Evolutionary conservation across 2,797 vertebrate species (phyloP), one percentile per base, ranked within the genome.

Genomic region (Rhynchonycteris naso): DNA sequence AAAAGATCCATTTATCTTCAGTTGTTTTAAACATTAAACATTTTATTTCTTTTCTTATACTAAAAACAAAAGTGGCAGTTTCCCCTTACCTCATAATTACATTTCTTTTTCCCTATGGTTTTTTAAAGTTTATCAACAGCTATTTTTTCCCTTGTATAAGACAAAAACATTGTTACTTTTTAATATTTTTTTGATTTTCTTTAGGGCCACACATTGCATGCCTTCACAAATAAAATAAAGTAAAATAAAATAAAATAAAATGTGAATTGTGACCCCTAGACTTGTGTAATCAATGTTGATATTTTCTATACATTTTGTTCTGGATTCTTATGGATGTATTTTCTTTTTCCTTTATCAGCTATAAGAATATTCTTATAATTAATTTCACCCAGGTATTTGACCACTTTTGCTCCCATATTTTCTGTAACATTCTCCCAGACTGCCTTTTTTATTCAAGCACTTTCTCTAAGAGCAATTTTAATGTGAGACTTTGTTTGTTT

Each of bases 381-480:
- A 78, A 75, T 9, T 82, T 69, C 30, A 65, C 28, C 26, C 15
- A 63, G 12, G 15, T 65, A 7, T 63, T 74, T 89, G 85, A 26
- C 28, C 26, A 21, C 2, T 88, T 93, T 56, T 85, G 63, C 56
- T 86, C 54, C 19, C 18, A n/a, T 24, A 18, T 61, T 85, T 88
- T 90, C 74, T 50, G 19, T 10, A 43, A 3, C 59, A 30, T 76
- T 61, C 10, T 86, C 21, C 13, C 13, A 43, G 52, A 28, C 47
- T 88, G 11, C 26, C 14, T 10, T 91, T 90, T 89, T 78, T 3
- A 78, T 78, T 90, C 89, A 21, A 93, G 16, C 76, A 50, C 79
- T 93, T 96, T 58, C 68, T 94, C 63, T 8, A 83, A 71, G 26
- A 94, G 35, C 59, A 81, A 35, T 90, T 96, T 87, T 82, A 59